Evolutionary conservation across 2,888 invertebrate species (phyloP).

Genomic region (Kryphioiulus occultus): DNA sequence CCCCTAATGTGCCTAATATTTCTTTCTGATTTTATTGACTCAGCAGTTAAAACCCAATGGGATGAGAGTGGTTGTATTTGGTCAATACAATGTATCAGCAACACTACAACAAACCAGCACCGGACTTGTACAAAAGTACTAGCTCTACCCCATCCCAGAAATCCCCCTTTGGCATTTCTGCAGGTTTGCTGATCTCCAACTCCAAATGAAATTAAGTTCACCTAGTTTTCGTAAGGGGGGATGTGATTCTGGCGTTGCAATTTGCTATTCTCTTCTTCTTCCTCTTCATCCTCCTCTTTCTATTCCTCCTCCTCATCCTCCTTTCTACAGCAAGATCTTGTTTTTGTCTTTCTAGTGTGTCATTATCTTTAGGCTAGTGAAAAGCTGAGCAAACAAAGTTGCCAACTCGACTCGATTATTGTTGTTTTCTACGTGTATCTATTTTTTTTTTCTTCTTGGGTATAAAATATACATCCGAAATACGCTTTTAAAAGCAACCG

Average conservation of each 20-base stretch:
- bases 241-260: too few species aligned
- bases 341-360: conserved; percentile 35
- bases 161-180: background rate
- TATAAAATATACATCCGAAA: background rate
- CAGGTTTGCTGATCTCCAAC: background rate
- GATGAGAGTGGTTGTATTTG: too few species aligned
- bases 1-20: too few species aligned
- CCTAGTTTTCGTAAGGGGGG: background rate
- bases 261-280: background rate
- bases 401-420: conserved; percentile 38
- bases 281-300: background rate
- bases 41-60: too few species aligned
- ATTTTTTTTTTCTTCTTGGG: background rate
- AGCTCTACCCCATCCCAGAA: background rate
- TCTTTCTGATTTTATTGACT: too few species aligned
- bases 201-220: conserved; percentile 23
- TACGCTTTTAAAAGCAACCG: conserved; percentile 23
- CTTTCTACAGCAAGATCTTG: background rate
- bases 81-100: too few species aligned
- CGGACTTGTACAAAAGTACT: background rate
- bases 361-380: conserved; percentile 43
- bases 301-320: background rate
- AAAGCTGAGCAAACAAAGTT: conserved; percentile 42
- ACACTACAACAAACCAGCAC: too few species aligned
- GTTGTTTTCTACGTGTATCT: background rate